Evolutionary conservation across 2,113 vertebrate species (phyloP), one percentile per base, ranked within the genome.

Genomic region (Dendrocopos noguchii): DNA sequence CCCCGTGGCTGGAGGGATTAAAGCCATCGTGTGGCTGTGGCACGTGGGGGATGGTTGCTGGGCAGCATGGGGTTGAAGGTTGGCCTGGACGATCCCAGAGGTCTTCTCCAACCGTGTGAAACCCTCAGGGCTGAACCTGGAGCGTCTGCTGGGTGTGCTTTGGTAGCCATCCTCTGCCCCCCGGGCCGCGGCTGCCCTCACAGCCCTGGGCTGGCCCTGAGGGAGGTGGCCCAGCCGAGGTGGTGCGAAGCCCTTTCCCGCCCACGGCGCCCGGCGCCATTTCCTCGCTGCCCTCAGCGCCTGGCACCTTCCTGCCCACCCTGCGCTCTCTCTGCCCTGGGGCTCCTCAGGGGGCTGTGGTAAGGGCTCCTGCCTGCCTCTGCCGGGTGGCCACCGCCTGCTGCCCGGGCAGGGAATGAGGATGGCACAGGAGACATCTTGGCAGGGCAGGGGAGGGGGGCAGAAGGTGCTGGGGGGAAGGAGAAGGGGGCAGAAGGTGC

Each of bases 211-310:
- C 47, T 2, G 12, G 7, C 56, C 74, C 33, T 22, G 73, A 59
- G 33, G 47, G 22, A 27, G 53, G 52, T 21, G 2, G 0, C 6
- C 1, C 0, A 0, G 6, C 27, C 0, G 1, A 39, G 50, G 20
- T 5, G 50, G 7, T 1, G 0, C 4, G 0, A 53, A 28, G 42
- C 4, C 73, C 1, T 57, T 94, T 94, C 93, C 93, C 66, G 76
- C 85, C 76, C 8, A 7, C 0, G 1, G 46, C 1, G 2, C 64
- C 18, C 0, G 7, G 24, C 29, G 77, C 93, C 93, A 94, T 94
- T 74, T 94, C 86, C 24, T 55, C 70, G 16, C 46, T 3, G 15
- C 15, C 60, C 39, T 4, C 12, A 22, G n/a, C 28, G 0, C 46
- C 33, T 55, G n/a, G 8, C 4, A 0, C 47, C 39, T n/a, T 20